Evolutionary conservation across 2,797 vertebrate species (phyloP).

Genomic region (Merluccius polli): DNA sequence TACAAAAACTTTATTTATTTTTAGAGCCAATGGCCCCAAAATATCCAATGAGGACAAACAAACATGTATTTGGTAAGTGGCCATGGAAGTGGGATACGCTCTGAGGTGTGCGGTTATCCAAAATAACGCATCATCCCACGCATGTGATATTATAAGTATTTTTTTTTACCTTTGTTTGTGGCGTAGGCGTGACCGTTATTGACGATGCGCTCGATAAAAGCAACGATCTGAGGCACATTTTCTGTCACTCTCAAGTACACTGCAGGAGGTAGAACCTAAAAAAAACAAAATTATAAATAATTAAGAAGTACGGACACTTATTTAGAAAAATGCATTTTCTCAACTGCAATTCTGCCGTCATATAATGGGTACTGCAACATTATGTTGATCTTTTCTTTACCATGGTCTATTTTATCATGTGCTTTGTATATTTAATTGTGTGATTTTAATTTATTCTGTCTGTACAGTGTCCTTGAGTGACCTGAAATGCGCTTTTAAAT

Average conservation of each 20-base stretch:
- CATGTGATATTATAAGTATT: not conserved
- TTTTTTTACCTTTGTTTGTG: slow-evolving; percentile 76
- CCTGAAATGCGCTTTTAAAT: no score
- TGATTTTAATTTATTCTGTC: no score
- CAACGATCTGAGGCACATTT: slow-evolving; percentile 85
- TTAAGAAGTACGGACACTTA: not conserved
- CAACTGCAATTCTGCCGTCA: not conserved
- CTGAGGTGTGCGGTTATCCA: no score
- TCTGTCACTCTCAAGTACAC: slow-evolving; percentile 91
- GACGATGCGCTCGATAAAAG: slow-evolving; percentile 84
- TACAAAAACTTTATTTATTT: no score
- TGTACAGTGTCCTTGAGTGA: no score
- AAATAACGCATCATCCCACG: not conserved
- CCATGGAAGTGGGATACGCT: not conserved
- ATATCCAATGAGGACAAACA: no score
- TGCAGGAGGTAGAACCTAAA: slow-evolving; percentile 86
- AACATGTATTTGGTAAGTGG: no score
- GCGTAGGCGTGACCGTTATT: slow-evolving; percentile 81
- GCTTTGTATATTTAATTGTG: no score
- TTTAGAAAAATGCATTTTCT: not conserved
- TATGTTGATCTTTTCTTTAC: no score
- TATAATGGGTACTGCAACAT: not conserved
- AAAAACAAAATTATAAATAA: not conserved
- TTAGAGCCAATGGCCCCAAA: no score
- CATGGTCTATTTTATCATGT: no score